These are phyloP conservation scores for Nematopogon swammerdamellus DNA, from an alignment of 2,888 invertebrate species.

Conservation along the genomic window DNA sequence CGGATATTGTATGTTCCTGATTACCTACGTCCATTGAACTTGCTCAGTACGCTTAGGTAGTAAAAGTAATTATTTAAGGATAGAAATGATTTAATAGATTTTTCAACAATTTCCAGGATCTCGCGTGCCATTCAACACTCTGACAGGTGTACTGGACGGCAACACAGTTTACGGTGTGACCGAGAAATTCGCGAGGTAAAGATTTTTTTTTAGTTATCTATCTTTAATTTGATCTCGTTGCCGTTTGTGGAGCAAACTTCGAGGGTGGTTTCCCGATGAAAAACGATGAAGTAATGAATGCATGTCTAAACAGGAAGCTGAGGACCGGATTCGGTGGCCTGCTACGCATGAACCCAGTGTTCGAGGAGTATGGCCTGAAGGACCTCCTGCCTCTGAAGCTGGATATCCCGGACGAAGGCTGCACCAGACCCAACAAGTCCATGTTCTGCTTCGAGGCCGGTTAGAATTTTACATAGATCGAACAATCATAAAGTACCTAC, in stretches of 20 bases:
- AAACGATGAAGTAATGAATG: too few relatives aligned
- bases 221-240: too few relatives aligned
- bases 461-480: too few relatives aligned
- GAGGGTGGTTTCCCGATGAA: too few relatives aligned
- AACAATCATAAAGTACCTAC: too few relatives aligned
- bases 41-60: too few relatives aligned
- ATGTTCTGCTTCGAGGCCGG: slow-evolving; percentile 94
- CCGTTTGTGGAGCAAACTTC: too few relatives aligned
- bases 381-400: slow-evolving; percentile 84
- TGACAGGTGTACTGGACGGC: slow-evolving; percentile 83
- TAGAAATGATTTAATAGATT: too few relatives aligned
- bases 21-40: too few relatives aligned
- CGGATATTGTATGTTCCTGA: too few relatives aligned
- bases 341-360: slow-evolving; percentile 85
- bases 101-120: slow-evolving; percentile 75
- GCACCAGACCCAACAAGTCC: slow-evolving; percentile 82
- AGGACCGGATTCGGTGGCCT: slow-evolving; percentile 79
- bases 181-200: slow-evolving; percentile 73
- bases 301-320: slow-evolving; percentile 70
- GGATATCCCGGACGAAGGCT: slow-evolving; percentile 90
- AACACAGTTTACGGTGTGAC: slow-evolving; percentile 89
- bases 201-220: too few relatives aligned
- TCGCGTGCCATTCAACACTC: slow-evolving; percentile 78
- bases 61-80: too few relatives aligned
- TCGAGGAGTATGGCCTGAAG: slow-evolving; percentile 82